These are phyloP conservation scores for Brachionus rubens DNA, from an alignment of 1,140 invertebrate species.

Conservation along the genomic window DNA sequence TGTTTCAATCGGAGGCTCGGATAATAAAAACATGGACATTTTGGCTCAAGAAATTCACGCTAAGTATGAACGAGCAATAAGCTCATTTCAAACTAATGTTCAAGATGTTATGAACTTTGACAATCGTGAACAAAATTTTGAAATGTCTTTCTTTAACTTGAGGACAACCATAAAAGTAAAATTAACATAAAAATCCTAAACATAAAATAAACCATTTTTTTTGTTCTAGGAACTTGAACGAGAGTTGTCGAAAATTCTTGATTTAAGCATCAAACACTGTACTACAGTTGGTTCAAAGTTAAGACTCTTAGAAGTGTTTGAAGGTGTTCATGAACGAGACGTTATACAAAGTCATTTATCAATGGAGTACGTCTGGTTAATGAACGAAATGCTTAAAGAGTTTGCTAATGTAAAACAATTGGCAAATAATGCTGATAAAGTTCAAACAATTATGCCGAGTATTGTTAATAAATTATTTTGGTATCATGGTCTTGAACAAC, in stretches of 20 bases:
- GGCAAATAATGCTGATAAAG: slow-evolving; percentile 50
- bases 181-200: too few species aligned
- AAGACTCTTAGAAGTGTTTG: slow-evolving; percentile 59
- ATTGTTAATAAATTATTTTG: slow-evolving; percentile 57
- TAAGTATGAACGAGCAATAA: slow-evolving; percentile 55
- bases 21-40: slow-evolving; percentile 56
- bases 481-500: slow-evolving; percentile 54
- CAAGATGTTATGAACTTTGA: slow-evolving; percentile 42
- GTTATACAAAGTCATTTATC: slow-evolving; percentile 56
- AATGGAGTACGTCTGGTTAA: slow-evolving; percentile 53
- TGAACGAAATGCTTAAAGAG: slow-evolving; percentile 53
- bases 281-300: slow-evolving; percentile 56
- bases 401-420: slow-evolving; percentile 53
- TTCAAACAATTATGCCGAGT: slow-evolving; percentile 56
- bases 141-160: slow-evolving; percentile 58
- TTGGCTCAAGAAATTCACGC: slow-evolving; percentile 58
- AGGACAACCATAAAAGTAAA: slow-evolving; percentile 58
- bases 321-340: slow-evolving; percentile 58
- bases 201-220: not conserved
- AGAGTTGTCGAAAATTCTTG: slow-evolving; percentile 34
- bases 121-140: slow-evolving; percentile 50
- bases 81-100: slow-evolving; percentile 49
- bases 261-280: slow-evolving; percentile 42
- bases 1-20: slow-evolving; percentile 58
- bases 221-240: slow-evolving; percentile 15